Percentiles rank a stretch among this genome's conserved stretches.
These are phyloP conservation scores for Caerostris extrusa DNA, from an alignment of 1,140 invertebrate species.

Conservation along the genomic window DNA sequence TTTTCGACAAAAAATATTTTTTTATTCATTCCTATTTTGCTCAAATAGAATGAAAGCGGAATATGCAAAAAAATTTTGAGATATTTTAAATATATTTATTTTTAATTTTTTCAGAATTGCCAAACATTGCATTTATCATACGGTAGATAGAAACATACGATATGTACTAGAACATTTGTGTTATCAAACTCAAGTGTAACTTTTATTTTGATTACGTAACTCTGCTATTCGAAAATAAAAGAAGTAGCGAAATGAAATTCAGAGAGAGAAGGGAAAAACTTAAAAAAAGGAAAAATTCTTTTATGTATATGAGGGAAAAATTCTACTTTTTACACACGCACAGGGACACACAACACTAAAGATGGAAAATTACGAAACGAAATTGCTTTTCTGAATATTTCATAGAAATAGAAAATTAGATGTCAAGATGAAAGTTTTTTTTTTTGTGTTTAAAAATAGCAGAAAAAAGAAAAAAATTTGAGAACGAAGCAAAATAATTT, in stretches of 20 bases:
- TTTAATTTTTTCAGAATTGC: background rate
- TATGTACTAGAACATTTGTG: background rate
- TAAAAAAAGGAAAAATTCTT: no score
- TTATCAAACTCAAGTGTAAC: background rate
- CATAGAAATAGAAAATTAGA: background rate
- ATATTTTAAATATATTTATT: background rate
- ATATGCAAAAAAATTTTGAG: background rate
- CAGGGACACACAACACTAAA: background rate
- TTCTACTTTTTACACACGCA: no score
- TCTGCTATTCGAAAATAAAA: no score
- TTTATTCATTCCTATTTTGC: background rate
- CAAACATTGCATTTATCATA: conserved; percentile 29
- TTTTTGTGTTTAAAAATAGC: background rate
- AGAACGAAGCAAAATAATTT: background rate
- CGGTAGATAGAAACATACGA: background rate
- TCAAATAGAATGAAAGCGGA: conserved; percentile 1
- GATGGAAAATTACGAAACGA: background rate
- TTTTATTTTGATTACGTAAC: background rate
- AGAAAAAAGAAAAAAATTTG: background rate
- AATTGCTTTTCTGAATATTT: background rate
- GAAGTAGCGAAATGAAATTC: no score
- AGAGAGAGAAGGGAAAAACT: no score
- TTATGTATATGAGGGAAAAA: no score
- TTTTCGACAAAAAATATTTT: background rate
- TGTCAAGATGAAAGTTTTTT: background rate